Evolutionary conservation across 2,888 invertebrate genomes (phyloP), one percentile per base, ranked within the genome.

Genomic region (Phanerotoma sp.): DNA sequence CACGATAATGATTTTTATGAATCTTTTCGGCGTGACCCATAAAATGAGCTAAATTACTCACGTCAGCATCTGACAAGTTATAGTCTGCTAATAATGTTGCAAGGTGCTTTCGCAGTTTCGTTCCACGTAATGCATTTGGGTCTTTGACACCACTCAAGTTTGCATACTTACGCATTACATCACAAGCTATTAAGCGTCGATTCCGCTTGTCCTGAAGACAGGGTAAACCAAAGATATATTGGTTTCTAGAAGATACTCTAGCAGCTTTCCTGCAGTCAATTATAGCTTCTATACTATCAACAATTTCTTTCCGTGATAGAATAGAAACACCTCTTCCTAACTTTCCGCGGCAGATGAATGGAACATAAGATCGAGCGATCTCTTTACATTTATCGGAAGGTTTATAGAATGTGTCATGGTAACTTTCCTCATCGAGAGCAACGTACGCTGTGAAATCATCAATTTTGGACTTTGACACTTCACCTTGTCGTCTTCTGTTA

Each of bases 11-110:
- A 25, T 22, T 25, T 15, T 48, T 48, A 25, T 48, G 22, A 21
- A 48, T 48, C 13, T 48, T 48, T 48, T 48, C 48, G 21, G 35
- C 37, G 25, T 48, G 48, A 4, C 48, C 38, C 11, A 48, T 21
- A 25, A 38, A 48, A 25, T 37, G 32, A 25, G 42, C 42, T n/a
- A 22, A 21, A n/a, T 21, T 22, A 42, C 16, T 42, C 7, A 21
- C 21, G n/a, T 18, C 25, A n/a, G n/a, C 38, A 25, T 37, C 48
- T 21, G 37, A 37, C n/a, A 48, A 37, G 22, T n/a, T 32, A 15
- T 30, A 15, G 21, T 48, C 32, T 11, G 37, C 25, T 13, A 28
- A 37, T 25, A 35, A 30, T 20, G 48, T 38, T 21, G 48, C 48
- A 21, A 48, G 18, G 16, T 38, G 37, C 22, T 37, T 38, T 13